Evolutionary conservation across 2,888 invertebrate genomes (phyloP), one percentile per base, ranked within the genome.

Genomic region (Aromia moschata): DNA sequence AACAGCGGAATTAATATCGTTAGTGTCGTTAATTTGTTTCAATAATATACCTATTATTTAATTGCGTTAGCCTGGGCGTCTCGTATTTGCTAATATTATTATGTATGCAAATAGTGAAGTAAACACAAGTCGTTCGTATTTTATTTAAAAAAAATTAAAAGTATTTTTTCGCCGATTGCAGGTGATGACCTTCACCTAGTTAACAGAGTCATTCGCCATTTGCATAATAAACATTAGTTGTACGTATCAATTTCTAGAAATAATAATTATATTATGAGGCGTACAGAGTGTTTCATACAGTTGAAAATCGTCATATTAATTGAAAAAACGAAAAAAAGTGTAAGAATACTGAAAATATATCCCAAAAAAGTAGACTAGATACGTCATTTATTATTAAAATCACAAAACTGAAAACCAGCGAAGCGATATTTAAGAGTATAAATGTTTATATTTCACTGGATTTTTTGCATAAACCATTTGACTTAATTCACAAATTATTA

Each of bases 111-210:
- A 49, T 38, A 20, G 11, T 3, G 38, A 61, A 56, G 54, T 62
- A 54, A 62, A 51, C 62, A 56, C 62, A 62, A 54, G n/a, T 45
- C 54, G 56, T 40, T 16, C 5, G 38, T 49, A 59, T 53, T 53
- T 56, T 62, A 62, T 59, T n/a, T 47, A 57, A 56, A 49, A 59
- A 45, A 59, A 53, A 56, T 54, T n/a, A n/a, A n/a, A n/a, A 56
- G 30, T 52, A 60, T 60, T 62, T 62, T 58, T 62, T 49, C 62
- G 51, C 14, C 25, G 49, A 49, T 46, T 59, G 56, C 51, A 54
- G 54, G 14, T 40, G 25, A 11, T 33, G 49, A 54, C 62, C 62
- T 62, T 59, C 53, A 62, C 62, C 62, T 44, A 62, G 54, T 56
- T 62, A 62, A 20, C 41, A 30, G 33, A 47, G 16, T 52, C 47